Conservation (phyloP, 2,113 vertebrate genomes). For the Hucho hucho region DNA sequence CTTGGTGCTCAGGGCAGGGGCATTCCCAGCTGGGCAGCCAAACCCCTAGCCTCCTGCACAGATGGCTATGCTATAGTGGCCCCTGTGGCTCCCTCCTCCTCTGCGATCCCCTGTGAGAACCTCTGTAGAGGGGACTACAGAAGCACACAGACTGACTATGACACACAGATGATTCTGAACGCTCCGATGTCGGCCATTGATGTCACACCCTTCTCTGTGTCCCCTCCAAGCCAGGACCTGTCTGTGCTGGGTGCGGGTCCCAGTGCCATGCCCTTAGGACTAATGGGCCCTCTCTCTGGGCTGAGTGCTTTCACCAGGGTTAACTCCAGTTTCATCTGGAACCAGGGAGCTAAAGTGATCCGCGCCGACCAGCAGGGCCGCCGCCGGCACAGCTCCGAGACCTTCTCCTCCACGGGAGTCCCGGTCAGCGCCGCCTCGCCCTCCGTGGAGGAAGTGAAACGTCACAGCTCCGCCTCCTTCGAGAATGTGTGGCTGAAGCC, state of each 20-base stretch:
- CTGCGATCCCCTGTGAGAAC: conserved; percentile 29
- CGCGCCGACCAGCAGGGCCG: conserved; percentile 80
- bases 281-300: conserved; percentile 49
- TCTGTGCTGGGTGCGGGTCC: not conserved
- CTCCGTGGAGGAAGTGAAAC: conserved; percentile 74
- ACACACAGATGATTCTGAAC: conserved; percentile 46
- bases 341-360: conserved; percentile 84
- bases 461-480: conserved; percentile 85
- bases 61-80: conserved; percentile 22
- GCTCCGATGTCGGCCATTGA: conserved; percentile 64
- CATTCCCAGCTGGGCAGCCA: conserved; percentile 37
- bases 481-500: conserved; percentile 85
- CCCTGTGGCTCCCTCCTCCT: conserved; percentile 13
- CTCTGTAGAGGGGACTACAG: conserved; percentile 73
- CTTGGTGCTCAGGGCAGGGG: conserved; percentile 61
- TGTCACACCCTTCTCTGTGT: conserved; percentile 20
- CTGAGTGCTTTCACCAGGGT: conserved; percentile 79
- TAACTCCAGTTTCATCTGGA: conserved; percentile 72
- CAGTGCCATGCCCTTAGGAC: conserved; percentile 6
- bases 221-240: conserved; percentile 24
- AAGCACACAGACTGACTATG: conserved; percentile 61
- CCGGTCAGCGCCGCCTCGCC: conserved; percentile 33
- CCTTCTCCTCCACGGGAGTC: conserved; percentile 75
- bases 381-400: conserved; percentile 83
- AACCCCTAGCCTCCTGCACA: conserved; percentile 40